Evolutionary conservation across 2,113 vertebrate species (phyloP), one percentile per base, ranked within the genome.

Genomic region (Rallus limicola): DNA sequence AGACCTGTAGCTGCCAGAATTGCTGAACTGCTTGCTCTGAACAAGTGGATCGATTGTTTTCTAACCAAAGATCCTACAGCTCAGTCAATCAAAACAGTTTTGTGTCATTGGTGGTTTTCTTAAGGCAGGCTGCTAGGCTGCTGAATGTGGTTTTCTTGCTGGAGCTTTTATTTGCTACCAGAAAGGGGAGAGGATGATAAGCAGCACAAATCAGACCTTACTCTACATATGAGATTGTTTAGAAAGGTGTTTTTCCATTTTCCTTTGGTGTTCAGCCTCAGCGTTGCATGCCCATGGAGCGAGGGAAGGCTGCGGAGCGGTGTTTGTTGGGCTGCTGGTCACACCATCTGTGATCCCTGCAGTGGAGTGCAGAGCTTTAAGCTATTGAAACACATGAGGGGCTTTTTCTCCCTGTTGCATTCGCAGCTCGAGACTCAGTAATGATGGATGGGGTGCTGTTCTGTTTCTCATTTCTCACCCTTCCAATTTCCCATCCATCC

Each of bases 91-190:
- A 82, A 59, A 89, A 11, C 82, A 59, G 74, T 83, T 91, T 65
- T 92, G 84, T 92, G 92, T 72, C 78, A 80, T 79, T 95, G 97
- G 89, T 58, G 89, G 70, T 79, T 97, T 38, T 95, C 84, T 11
- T 86, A 60, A 88, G 52, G 58, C 94, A 96, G 88, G 90, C 95
- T 92, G 62, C 86, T 95, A 46, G 75, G 33, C 56, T 92, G 77
- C 88, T 71, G 90, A 85, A 71, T 90, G 77, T 77, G 46, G 62
- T 92, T 92, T 92, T 60, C 92, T 92, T 94, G 42, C 67, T 55
- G 76, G 95, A 38, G 15, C 64, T 82, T 97, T 86, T 63, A 94
- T 88, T 93, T 95, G 62, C 48, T 90, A 26, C 10, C 79, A 79
- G 90, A 50, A 42, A 77, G 56, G 58, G 69, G 40, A 25, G 53